These are phyloP conservation scores for Caerostris extrusa DNA, from an alignment of 1,140 invertebrate genomes.

Conservation along the genomic window DNA sequence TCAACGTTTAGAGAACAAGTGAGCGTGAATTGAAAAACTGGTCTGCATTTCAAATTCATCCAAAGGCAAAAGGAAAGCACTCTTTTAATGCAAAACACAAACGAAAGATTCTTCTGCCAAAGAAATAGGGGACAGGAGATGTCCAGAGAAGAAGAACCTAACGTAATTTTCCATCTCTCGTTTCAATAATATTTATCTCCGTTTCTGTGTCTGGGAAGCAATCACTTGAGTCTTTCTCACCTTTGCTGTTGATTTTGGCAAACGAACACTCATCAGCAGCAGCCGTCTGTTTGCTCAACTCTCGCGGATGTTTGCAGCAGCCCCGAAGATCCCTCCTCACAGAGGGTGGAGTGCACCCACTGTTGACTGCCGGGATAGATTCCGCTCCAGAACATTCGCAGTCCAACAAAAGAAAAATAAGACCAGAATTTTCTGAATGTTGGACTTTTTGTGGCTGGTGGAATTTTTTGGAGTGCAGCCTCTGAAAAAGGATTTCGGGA, in stretches of 20 bases:
- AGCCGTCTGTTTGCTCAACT: constrained; percentile 66
- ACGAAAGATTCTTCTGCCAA: not conserved
- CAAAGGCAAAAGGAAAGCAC: not conserved
- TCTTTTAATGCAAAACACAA: not conserved
- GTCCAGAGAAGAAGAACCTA: not conserved
- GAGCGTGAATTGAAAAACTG: not conserved
- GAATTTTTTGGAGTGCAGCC: too few species aligned
- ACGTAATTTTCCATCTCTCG: not conserved
- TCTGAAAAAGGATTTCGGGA: too few species aligned
- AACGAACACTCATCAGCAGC: constrained; percentile 67
- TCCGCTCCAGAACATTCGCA: too few species aligned
- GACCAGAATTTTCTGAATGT: too few species aligned
- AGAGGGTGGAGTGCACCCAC: too few species aligned
- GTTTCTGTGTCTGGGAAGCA: constrained; percentile 19
- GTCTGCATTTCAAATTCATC: not conserved
- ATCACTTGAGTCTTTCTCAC: constrained; percentile 65
- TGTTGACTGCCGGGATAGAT: too few species aligned
- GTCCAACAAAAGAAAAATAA: too few species aligned
- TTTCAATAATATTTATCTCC: constrained; percentile 69
- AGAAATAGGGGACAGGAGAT: not conserved
- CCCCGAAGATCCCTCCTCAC: not conserved
- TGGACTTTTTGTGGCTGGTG: too few species aligned
- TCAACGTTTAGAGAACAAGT: not conserved
- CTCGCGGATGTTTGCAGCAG: constrained; percentile 69
- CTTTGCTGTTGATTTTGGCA: constrained; percentile 65